phyloP scores from a whole-genome alignment of 2,113 vertebrate genomes.

The Ploceus nigricollis region DNA sequence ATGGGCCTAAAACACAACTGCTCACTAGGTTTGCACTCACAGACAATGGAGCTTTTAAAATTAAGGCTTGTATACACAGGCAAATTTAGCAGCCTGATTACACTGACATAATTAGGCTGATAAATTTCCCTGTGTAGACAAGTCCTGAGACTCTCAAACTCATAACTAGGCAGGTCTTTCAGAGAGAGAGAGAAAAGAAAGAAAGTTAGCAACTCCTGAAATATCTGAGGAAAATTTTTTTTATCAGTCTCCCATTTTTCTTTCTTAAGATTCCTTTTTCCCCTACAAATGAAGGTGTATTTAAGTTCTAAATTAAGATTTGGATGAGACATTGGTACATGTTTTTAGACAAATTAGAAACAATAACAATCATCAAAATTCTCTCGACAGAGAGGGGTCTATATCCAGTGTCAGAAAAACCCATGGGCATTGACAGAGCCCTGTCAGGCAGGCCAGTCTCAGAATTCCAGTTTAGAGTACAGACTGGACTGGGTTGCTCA shows the following conservation, averaged over 20 bases:
- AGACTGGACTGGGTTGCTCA: neutral
- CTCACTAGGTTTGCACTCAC: neutral
- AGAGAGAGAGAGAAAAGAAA: neutral
- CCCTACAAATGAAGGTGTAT: neutral
- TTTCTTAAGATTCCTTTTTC: neutral
- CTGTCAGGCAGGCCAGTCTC: neutral
- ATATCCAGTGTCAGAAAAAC: neutral
- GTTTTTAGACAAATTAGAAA: neutral
- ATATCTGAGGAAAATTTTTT: neutral
- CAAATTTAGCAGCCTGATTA: slow-evolving; percentile 64
- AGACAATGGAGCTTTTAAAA: slow-evolving; percentile 63
- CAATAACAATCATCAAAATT: neutral
- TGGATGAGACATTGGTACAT: neutral
- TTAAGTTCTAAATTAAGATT: neutral
- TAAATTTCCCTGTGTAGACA: slow-evolving; percentile 62
- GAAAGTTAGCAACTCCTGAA: neutral
- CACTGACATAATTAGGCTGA: slow-evolving; percentile 33
- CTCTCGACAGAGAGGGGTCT: accelerated
- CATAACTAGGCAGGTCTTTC: neutral
- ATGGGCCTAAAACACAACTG: neutral
- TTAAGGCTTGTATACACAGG: slow-evolving; percentile 57
- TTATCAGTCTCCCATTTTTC: neutral
- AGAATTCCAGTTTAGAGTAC: neutral
- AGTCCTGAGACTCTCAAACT: slow-evolving; percentile 10
- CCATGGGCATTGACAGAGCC: neutral